phyloP scores from a whole-genome alignment of 1,140 invertebrate species.

The Neodiprion pinetum region DNA sequence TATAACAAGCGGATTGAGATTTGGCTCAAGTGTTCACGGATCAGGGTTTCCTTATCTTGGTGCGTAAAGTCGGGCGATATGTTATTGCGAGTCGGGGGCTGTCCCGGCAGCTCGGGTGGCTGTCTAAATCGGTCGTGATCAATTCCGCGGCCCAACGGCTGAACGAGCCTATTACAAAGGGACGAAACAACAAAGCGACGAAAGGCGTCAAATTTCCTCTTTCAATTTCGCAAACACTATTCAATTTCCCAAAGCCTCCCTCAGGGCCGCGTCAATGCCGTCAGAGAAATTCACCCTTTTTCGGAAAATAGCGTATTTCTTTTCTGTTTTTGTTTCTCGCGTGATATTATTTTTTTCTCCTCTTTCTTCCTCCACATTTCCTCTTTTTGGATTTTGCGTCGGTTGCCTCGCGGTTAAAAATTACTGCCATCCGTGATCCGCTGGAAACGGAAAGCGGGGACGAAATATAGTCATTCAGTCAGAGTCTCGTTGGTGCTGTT shows the following conservation, averaged over 20 bases:
- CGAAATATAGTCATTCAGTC: too few relatives aligned
- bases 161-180: slow-evolving; percentile 9
- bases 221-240: slow-evolving; percentile 48
- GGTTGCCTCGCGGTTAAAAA: not conserved
- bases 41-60: not conserved
- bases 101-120: not conserved
- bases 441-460: not conserved
- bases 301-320: not conserved
- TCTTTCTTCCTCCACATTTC: not conserved
- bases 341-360: too few relatives aligned
- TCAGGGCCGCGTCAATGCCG: not conserved
- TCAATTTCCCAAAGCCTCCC: slow-evolving; percentile 45
- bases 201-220: slow-evolving; percentile 48
- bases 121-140: not conserved
- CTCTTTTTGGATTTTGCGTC: not conserved
- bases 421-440: not conserved
- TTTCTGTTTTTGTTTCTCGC: too few relatives aligned
- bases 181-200: slow-evolving; percentile 32
- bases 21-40: not conserved
- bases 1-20: not conserved
- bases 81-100: not conserved
- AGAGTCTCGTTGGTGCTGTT: too few relatives aligned
- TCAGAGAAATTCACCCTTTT: not conserved
- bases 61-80: not conserved
- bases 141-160: slow-evolving; percentile 1